Conservation (phyloP, 2,888 invertebrate genomes). For the Cordilura impudica region DNA sequence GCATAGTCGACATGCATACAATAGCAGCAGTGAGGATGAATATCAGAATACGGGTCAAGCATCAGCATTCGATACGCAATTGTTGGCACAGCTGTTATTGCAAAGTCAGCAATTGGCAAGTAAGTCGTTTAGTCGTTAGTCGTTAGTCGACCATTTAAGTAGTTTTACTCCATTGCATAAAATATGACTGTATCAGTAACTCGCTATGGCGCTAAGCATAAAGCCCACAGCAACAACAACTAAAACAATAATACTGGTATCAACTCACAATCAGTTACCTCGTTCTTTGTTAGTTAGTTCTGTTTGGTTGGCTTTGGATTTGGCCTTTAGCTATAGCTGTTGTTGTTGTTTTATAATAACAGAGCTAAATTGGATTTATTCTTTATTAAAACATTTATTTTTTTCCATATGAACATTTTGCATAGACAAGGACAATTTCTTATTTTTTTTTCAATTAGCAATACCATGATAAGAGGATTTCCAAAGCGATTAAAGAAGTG, state of each 20-base stretch:
- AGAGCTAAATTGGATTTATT: constrained; percentile 51
- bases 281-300: constrained; percentile 18
- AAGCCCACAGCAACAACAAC: background rate
- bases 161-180: constrained; percentile 17
- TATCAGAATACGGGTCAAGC: constrained; percentile 78
- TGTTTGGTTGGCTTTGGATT: background rate
- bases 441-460: constrained; percentile 58
- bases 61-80: constrained; percentile 79
- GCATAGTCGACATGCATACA: constrained; percentile 80
- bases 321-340: background rate
- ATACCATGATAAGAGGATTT: constrained; percentile 59
- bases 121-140: constrained; percentile 73
- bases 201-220: background rate
- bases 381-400: constrained; percentile 53
- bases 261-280: constrained; percentile 7
- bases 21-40: constrained; percentile 81
- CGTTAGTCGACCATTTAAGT: constrained; percentile 23
- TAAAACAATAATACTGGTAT: background rate
- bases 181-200: constrained; percentile 29
- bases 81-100: constrained; percentile 80
- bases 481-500: constrained; percentile 56
- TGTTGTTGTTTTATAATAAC: constrained; percentile 1
- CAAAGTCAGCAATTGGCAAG: constrained; percentile 82
- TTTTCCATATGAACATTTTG: constrained; percentile 2
- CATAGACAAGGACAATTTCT: constrained; percentile 44